Base-by-base conservation (phyloP, 2,888 invertebrate species). In the Augiades crinisus region DNA sequence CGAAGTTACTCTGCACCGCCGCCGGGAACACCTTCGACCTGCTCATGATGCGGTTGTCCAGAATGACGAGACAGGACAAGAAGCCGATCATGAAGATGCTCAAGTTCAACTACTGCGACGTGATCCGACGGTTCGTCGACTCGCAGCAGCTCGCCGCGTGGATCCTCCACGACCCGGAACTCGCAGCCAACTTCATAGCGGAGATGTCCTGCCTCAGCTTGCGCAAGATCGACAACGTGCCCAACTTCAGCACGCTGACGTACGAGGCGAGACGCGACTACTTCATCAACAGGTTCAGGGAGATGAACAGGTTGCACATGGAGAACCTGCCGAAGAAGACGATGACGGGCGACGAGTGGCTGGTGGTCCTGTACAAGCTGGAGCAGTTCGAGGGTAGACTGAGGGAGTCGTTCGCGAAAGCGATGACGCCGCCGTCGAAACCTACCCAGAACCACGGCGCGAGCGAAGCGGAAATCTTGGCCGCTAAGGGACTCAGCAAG, bases 381-480 rank as follows among this genome's bases (percentile, higher is more conserved):
- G 88, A 90, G 54, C 75, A 82, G 24, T 61, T 78, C 0, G 88
- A 88, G 12, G 67, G 63, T 0, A 81, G 73, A 33, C 52, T 89
- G 1, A 82, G 74, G 53, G 80, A 78, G 0, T 68, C 76, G 0
- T 75, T 85, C n/a, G 54, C 64, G 0, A 84, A 83, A 61, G 61
- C 74, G 0, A 38, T 40, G 21, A 50, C 47, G 7, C 57, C 55
- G 0, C 45, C 41, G 0, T 40, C 40, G 30, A 56, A 47, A 22
- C 41, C 46, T 3, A 22, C 37, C 0, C 44, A 53, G 16, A 67
- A 57, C 17, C 67, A 58, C n/a, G 49, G 49, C 8, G 76, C 77
- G 0, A 86, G 83, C 53, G 89, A 90, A 63, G 89, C 88, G 0
- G 90, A 90, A 64, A 82, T 89, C 0, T 27, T 90, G 43, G 90